A percentile compares a stretch with the other conserved stretches of the same genome.
These are phyloP conservation scores for Ivindomyrus marchei DNA, from an alignment of 2,113 vertebrate species.

Conservation along the genomic window DNA sequence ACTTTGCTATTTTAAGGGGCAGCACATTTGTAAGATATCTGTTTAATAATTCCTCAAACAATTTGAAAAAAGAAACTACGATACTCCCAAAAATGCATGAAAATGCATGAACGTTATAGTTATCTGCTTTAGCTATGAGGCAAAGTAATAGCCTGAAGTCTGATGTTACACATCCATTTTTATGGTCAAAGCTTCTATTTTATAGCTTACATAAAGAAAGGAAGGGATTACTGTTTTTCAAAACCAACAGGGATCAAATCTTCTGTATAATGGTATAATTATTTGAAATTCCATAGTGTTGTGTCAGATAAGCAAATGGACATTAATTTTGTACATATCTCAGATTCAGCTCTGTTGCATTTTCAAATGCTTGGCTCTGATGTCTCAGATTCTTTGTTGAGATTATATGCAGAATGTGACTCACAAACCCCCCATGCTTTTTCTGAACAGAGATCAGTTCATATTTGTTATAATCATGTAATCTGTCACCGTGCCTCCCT, in stretches of 20 bases:
- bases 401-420: background rate
- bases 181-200: background rate
- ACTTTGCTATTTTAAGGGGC: background rate
- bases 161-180: background rate
- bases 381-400: background rate
- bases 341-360: background rate
- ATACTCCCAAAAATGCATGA: background rate
- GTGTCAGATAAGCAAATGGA: background rate
- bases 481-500: background rate
- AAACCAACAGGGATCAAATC: background rate
- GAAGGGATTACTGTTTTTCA: background rate
- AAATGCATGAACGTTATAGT: background rate
- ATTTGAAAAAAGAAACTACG: background rate
- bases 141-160: background rate
- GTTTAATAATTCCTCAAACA: background rate
- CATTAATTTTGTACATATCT: background rate
- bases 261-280: background rate
- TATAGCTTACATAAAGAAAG: background rate
- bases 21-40: background rate
- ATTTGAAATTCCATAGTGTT: background rate
- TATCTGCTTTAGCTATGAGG: background rate
- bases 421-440: background rate
- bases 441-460: background rate
- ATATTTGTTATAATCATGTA: background rate
- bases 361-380: background rate